Evolutionary conservation across 2,888 invertebrate genomes (phyloP).

Genomic region (Siphlonurus alternatus): DNA sequence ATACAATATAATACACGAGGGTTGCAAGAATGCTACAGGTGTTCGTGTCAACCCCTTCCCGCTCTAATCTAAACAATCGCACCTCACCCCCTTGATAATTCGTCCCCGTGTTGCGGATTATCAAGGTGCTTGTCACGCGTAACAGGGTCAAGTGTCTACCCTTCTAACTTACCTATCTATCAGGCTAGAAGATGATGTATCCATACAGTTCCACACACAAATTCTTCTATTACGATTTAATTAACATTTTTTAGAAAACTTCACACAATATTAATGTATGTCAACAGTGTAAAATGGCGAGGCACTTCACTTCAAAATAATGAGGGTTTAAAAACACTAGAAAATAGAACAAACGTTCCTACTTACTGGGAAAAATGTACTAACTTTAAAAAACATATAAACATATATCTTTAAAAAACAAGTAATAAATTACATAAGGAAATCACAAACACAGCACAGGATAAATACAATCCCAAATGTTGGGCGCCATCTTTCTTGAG

Average conservation of each 20-base stretch:
- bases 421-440: background rate
- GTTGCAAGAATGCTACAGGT: background rate
- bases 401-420: background rate
- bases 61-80: background rate
- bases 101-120: background rate
- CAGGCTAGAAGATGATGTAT: background rate
- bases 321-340: too few relatives aligned
- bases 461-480: background rate
- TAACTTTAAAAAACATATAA: background rate
- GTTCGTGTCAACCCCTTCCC: background rate
- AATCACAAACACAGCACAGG: background rate
- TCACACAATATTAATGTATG: background rate
- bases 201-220: background rate
- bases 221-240: background rate
- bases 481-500: background rate
- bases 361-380: too few relatives aligned
- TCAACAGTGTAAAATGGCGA: background rate
- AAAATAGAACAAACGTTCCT: too few relatives aligned
- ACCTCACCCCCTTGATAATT: background rate
- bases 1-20: background rate
- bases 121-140: background rate
- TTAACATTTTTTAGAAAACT: background rate
- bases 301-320: background rate
- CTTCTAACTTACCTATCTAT: background rate
- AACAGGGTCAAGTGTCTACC: background rate